phyloP scores from a whole-genome alignment of 2,888 invertebrate species.

The Argynnis bischoffii region DNA sequence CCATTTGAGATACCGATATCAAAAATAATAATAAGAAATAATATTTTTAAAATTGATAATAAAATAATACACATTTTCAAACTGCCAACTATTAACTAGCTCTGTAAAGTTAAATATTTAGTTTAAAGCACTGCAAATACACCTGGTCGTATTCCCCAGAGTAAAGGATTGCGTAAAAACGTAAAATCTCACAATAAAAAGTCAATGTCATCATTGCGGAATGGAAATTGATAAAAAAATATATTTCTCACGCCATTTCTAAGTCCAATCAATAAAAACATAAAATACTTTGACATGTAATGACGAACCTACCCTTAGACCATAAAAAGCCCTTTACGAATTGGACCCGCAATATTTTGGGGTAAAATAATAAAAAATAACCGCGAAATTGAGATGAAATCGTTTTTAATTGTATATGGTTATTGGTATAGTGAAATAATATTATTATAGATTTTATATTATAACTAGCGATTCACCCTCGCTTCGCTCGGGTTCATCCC shows the following conservation, averaged over 20 bases:
- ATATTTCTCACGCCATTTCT: slow-evolving; percentile 64
- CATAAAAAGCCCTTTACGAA: not conserved
- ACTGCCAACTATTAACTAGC: too few species aligned
- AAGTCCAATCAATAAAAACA: slow-evolving; percentile 64
- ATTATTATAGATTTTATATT: not conserved
- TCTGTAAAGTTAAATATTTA: too few species aligned
- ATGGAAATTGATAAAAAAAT: slow-evolving; percentile 40
- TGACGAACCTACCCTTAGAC: slow-evolving; percentile 64
- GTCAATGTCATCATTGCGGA: slow-evolving; percentile 69
- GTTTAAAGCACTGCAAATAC: not conserved
- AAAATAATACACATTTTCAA: too few species aligned
- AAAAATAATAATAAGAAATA: too few species aligned
- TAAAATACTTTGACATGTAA: slow-evolving; percentile 78
- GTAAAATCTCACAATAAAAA: slow-evolving; percentile 46
- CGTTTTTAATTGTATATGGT: slow-evolving; percentile 48
- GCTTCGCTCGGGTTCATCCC: not conserved
- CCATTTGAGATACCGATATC: too few species aligned
- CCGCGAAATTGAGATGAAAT: slow-evolving; percentile 57
- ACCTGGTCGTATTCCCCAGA: slow-evolving; percentile 37
- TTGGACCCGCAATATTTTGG: slow-evolving; percentile 39
- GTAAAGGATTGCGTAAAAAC: slow-evolving; percentile 43
- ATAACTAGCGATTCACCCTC: too few species aligned
- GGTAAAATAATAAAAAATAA: slow-evolving; percentile 52
- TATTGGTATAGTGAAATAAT: slow-evolving; percentile 27
- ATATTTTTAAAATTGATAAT: too few species aligned